Evolutionary conservation across 2,113 vertebrate genomes (phyloP), one percentile per base, ranked within the genome.

Genomic region (Gymnarchus niloticus): DNA sequence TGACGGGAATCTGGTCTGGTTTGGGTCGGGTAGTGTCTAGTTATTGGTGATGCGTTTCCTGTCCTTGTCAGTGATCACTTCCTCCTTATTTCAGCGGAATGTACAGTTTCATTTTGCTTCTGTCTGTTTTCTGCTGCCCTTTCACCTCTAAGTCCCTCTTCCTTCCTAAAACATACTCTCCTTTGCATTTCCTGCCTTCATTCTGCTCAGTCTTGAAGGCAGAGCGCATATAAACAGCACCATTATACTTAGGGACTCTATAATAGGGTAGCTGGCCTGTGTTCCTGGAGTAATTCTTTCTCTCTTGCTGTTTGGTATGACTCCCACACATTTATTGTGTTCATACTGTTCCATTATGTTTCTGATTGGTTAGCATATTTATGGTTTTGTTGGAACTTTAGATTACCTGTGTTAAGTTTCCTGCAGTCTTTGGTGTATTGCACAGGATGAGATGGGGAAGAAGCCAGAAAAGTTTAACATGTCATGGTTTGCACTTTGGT

Each of bases 181-280:
- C 89, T 81, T 85, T 4, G 41, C 84, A 83, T 46, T 88, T 19
- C 48, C 81, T 25, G 21, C 76, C 21, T 1, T 41, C 23, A 78
- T 48, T 46, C 23, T 56, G 87, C 69, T 10, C 89, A 56, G 88
- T 76, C 88, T 85, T 89, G 25, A 94, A 94, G 93, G 92, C 97
- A 96, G 95, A 91, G 94, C 94, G 91, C 95, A 94, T 92, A 95
- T 96, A 94, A 97, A 96, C 95, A 97, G 99, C 97, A 96, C 96
- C 95, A 96, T 98, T 95, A 98, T 99, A 95, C 95, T 99, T 93
- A 97, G 99, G 94, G 97, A 99, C 89, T 97, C 97, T 51, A 94
- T 97, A 88, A 97, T 96, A 98, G 97, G 98, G 98, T 96, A 95
- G 97, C 94, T 87, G 93, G 91, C 90, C 91, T 87, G 87, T 89